A percentile compares a stretch with the other conserved stretches of the same genome.
phyloP scores from a whole-genome alignment of 2,113 vertebrate species.

The Crotalus tigris region DNA sequence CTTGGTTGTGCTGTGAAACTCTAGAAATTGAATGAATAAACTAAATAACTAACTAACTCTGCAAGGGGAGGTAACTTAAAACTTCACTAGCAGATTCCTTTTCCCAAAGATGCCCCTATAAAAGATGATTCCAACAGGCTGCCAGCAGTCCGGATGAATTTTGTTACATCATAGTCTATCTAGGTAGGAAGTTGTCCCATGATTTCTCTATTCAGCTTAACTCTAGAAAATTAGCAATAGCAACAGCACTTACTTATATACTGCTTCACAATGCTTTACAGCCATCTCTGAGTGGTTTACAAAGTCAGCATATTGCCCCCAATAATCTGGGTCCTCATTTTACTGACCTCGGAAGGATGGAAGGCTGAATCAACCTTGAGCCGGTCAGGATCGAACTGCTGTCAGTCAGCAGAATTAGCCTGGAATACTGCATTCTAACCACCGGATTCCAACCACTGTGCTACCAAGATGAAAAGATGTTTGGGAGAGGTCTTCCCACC shows the following conservation, averaged over 20 bases:
- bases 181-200: neutral
- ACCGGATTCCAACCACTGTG: neutral
- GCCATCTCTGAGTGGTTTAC: neutral
- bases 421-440: neutral
- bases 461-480: neutral
- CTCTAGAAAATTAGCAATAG: neutral
- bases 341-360: neutral
- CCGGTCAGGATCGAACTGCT: neutral
- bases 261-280: no score
- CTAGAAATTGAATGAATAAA: neutral
- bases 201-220: neutral
- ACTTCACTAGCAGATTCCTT: neutral
- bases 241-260: neutral
- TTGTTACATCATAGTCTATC: neutral
- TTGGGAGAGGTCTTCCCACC: neutral
- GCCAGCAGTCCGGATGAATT: neutral
- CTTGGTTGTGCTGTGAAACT: neutral
- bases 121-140: neutral
- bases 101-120: neutral
- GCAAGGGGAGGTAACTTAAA: neutral
- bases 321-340: neutral
- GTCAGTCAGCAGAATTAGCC: neutral
- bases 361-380: neutral
- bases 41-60: no score
- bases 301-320: neutral